Percentiles rank a stretch among this genome's conserved stretches.
Conservation (phyloP, 1,140 invertebrate species). For the Homarus americanus region DNA sequence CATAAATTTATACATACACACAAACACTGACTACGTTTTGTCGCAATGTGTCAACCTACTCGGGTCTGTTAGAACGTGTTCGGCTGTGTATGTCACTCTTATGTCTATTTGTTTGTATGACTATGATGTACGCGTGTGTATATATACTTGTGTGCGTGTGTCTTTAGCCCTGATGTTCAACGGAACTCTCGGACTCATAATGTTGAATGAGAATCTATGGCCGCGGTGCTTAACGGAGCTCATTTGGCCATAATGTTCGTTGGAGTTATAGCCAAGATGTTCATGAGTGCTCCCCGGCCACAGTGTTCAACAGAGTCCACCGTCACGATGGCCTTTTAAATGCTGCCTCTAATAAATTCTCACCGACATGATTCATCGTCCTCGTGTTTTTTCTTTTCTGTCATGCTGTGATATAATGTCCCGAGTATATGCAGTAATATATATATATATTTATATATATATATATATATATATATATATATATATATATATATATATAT, state of each 20-base stretch:
- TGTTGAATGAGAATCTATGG: too few relatives aligned
- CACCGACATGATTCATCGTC: not conserved
- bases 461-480: too few relatives aligned
- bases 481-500: not conserved
- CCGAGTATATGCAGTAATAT: not conserved
- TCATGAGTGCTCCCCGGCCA: not conserved
- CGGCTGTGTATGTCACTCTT: not conserved
- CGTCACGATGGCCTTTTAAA: not conserved
- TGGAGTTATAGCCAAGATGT: too few relatives aligned
- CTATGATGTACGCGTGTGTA: not conserved
- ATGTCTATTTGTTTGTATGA: too few relatives aligned
- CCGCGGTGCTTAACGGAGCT: too few relatives aligned
- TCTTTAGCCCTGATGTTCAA: too few relatives aligned
- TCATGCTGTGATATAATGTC: not conserved
- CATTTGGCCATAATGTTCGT: too few relatives aligned
- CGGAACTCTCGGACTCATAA: too few relatives aligned
- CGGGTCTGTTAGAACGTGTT: not conserved
- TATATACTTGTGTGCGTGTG: too few relatives aligned
- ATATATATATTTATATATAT: not conserved
- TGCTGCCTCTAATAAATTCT: not conserved
- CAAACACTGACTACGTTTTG: too few relatives aligned
- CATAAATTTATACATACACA: too few relatives aligned
- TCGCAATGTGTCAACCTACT: too few relatives aligned
- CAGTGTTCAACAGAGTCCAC: not conserved
- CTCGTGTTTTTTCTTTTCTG: not conserved